These are phyloP conservation scores for Tonatia bakeri DNA, from an alignment of 2,113 vertebrate species.

Conservation along the genomic window DNA sequence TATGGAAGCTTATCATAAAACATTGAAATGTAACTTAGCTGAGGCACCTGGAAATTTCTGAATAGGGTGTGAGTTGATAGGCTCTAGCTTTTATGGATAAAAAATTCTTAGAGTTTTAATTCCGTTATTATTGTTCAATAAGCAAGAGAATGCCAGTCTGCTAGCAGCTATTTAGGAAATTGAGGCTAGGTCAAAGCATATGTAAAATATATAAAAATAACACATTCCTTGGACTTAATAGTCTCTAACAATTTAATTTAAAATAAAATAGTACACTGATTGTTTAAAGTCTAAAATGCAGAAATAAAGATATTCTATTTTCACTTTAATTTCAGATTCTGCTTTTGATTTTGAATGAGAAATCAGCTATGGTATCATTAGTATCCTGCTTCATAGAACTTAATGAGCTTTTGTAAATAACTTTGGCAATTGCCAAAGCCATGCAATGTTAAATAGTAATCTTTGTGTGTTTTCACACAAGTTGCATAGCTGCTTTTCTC, in stretches of 20 bases:
- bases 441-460: background rate
- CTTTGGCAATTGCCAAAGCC: background rate
- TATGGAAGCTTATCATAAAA: background rate
- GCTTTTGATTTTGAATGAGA: conserved; percentile 18
- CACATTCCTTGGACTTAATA: background rate
- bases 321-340: conserved; percentile 23
- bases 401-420: conserved; percentile 12
- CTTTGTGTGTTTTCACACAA: background rate
- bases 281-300: background rate
- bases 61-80: background rate
- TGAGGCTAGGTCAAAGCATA: background rate
- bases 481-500: background rate
- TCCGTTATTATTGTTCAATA: background rate
- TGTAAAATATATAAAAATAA: background rate
- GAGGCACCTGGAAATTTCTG: background rate
- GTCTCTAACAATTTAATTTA: background rate
- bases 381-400: background rate
- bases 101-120: background rate
- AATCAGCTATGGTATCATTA: background rate
- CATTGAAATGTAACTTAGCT: background rate
- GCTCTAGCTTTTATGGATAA: background rate
- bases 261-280: background rate
- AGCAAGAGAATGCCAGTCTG: background rate
- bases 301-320: background rate
- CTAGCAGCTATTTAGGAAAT: background rate